Percentiles rank a stretch among this genome's conserved stretches.
phyloP scores from a whole-genome alignment of 2,797 vertebrate genomes.

The Fistularia commersonii region DNA sequence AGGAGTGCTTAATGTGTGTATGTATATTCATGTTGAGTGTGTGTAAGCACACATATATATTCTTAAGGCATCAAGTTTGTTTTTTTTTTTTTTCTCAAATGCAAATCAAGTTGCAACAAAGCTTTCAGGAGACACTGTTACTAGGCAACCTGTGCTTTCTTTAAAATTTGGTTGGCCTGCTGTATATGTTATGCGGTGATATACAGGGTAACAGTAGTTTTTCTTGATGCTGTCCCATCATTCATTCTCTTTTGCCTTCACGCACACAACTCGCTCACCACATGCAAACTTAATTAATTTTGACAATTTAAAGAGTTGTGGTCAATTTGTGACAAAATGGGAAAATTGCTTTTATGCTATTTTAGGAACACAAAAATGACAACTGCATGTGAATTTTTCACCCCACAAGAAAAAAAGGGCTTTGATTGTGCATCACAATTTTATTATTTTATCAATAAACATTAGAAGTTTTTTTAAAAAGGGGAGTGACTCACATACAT shows the following conservation, averaged over 20 bases:
- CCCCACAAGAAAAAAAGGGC: no score
- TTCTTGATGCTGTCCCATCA: conserved; percentile 1
- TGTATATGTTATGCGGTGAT: conserved; percentile 39
- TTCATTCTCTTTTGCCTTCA: conserved; percentile 28
- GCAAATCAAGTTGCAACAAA: conserved; percentile 66
- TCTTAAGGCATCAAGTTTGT: conserved; percentile 51
- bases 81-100: conserved; percentile 53
- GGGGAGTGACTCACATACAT: no score
- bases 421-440: no score
- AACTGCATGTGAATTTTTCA: no score
- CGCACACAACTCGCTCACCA: no score
- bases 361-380: no score
- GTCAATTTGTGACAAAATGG: no score
- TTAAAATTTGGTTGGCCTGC: conserved; percentile 55
- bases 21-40: conserved; percentile 31
- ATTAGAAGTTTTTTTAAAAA: no score
- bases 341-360: no score
- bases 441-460: no score
- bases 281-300: no score
- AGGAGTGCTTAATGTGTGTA: conserved; percentile 36
- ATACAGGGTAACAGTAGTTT: conserved; percentile 13
- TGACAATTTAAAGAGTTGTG: no score
- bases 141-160: conserved; percentile 72
- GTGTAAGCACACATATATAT: conserved; percentile 42
- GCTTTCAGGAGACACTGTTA: conserved; percentile 68